These are phyloP conservation scores for Drosophila lacicola DNA, from an alignment of 2,888 invertebrate species.

Conservation along the genomic window DNA sequence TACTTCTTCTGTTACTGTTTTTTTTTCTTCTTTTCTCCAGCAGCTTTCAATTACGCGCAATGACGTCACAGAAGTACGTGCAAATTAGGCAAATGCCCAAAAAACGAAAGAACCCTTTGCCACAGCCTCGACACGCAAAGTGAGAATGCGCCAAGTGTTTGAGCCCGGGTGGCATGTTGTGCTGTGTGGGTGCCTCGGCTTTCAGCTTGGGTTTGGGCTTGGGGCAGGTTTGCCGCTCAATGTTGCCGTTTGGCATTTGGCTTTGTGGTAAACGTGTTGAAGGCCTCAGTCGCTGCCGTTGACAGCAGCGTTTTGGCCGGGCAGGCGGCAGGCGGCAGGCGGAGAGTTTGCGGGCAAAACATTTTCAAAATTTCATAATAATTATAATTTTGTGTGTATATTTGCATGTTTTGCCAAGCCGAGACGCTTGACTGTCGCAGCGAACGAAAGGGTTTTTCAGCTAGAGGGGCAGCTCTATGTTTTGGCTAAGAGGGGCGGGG, in stretches of 20 bases:
- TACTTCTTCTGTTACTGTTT: conserved; percentile 6
- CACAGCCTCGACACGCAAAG: conserved; percentile 45
- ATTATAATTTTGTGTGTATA: conserved; percentile 71
- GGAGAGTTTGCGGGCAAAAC: conserved; percentile 15
- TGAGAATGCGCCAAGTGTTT: conserved; percentile 62
- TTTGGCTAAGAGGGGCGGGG: neutral
- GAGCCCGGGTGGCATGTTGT: neutral
- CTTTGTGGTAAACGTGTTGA: conserved; percentile 70
- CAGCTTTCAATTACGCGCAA: neutral
- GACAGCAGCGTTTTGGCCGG: conserved; percentile 40
- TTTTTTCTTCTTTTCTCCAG: conserved; percentile 2
- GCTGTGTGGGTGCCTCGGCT: neutral
- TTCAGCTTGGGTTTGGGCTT: conserved; percentile 14
- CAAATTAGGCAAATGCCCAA: conserved; percentile 38
- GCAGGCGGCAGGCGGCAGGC: neutral
- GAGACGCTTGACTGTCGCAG: neutral
- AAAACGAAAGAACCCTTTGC: conserved; percentile 13
- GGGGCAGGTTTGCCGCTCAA: conserved; percentile 22
- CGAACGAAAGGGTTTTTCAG: conserved; percentile 6
- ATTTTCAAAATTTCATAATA: conserved; percentile 73
- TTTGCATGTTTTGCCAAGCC: conserved; percentile 58
- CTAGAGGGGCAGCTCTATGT: neutral
- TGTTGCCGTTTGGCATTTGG: conserved; percentile 64
- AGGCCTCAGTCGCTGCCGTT: conserved; percentile 49
- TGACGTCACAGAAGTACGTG: conserved; percentile 43